phyloP scores from a whole-genome alignment of 2,113 vertebrate genomes.

The Solenodon paradoxus region DNA sequence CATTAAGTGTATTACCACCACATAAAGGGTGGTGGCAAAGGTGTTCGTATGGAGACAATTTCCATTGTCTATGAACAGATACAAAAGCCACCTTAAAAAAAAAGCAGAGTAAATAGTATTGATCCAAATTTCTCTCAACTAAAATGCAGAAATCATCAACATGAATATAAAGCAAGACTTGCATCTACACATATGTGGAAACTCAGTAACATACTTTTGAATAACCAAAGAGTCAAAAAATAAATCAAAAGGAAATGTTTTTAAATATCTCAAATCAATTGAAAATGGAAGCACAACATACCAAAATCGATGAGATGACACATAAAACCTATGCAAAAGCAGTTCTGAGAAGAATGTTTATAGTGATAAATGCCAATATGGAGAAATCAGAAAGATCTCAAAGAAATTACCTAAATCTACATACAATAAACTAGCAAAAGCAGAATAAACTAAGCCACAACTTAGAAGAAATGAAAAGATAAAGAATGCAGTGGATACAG shows the following conservation, averaged over 20 bases:
- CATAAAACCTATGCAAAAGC: too few relatives aligned
- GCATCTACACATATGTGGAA: not conserved
- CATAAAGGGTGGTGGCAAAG: not conserved
- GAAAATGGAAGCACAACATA: too few relatives aligned
- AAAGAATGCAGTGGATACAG: not conserved
- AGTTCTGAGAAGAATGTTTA: too few relatives aligned
- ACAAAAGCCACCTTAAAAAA: not conserved
- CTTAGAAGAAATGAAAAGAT: not conserved
- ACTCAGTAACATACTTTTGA: not conserved
- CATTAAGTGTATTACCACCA: not conserved
- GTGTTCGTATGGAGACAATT: not conserved
- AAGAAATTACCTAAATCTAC: not conserved
- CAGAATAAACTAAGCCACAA: not conserved
- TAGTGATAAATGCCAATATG: not conserved
- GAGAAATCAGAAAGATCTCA: not conserved
- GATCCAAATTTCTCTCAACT: not conserved
- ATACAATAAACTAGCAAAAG: not conserved
- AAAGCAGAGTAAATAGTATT: not conserved
- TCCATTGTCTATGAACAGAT: not conserved
- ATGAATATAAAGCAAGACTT: not conserved
- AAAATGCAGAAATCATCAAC: not conserved
- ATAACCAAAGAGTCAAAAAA: too few relatives aligned
- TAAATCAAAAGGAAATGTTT: not conserved
- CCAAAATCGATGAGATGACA: too few relatives aligned
- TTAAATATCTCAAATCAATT: not conserved